Evolutionary conservation across 2,113 vertebrate genomes (phyloP).

Genomic region (Narcine bancroftii): DNA sequence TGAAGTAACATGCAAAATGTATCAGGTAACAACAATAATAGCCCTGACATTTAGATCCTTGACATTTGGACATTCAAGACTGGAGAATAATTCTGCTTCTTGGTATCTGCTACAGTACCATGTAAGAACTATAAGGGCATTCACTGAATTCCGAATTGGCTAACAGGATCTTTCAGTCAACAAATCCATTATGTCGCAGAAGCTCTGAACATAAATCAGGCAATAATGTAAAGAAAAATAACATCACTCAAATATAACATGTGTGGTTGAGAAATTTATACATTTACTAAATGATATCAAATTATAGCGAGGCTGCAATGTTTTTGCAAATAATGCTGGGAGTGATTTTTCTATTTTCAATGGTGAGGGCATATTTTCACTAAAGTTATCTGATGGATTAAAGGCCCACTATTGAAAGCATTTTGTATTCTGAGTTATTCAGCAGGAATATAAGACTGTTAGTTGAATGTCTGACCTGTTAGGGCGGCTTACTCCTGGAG

Average conservation of each 20-base stretch:
- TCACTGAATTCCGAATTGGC: not conserved
- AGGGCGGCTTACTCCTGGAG: too few relatives aligned
- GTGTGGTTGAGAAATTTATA: not conserved
- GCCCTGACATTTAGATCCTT: not conserved
- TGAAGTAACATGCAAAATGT: not conserved
- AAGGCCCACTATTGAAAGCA: not conserved
- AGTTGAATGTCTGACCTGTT: not conserved
- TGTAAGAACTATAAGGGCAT: not conserved
- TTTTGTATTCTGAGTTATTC: not conserved
- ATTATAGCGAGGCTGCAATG: not conserved
- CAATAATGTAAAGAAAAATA: not conserved
- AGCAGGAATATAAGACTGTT: not conserved
- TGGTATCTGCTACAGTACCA: not conserved
- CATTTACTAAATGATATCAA: not conserved
- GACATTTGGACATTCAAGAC: slow-evolving; percentile 5
- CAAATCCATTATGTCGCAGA: not conserved
- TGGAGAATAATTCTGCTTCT: not conserved
- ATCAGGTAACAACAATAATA: not conserved
- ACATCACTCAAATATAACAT: not conserved
- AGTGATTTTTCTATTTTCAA: not conserved
- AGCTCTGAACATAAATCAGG: not conserved
- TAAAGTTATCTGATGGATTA: not conserved
- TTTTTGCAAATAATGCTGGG: not conserved
- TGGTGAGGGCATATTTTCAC: not conserved
- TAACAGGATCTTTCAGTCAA: not conserved